Conservation (phyloP, 2,888 invertebrate genomes). For the Amaurobius ferox region DNA sequence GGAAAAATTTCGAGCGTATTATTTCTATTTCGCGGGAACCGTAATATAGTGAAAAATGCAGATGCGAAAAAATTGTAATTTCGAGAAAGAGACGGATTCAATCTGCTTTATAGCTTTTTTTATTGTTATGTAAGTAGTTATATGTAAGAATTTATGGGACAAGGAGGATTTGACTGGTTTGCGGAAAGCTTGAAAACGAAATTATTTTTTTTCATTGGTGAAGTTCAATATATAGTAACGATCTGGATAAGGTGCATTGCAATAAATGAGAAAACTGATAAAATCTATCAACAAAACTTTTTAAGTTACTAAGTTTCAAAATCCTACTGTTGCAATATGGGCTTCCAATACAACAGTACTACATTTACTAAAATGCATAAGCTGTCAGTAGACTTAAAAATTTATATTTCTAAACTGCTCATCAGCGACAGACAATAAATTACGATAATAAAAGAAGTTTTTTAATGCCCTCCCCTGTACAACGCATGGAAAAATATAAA, state of each 20-base stretch:
- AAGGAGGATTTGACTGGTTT: slow-evolving; percentile 32
- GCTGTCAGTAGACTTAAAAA: no score
- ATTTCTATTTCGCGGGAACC: slow-evolving; percentile 22
- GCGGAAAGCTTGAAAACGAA: background rate
- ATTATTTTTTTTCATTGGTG: background rate
- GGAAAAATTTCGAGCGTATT: background rate
- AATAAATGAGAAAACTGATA: background rate
- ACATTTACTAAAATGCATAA: no score
- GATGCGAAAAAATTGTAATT: slow-evolving; percentile 53
- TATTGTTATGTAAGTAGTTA: slow-evolving; percentile 52
- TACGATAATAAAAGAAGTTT: no score
- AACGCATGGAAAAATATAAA: no score
- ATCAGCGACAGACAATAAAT: no score
- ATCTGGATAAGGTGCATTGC: background rate
- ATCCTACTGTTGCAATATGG: no score
- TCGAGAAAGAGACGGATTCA: slow-evolving; percentile 56
- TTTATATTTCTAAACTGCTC: no score
- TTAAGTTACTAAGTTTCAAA: no score
- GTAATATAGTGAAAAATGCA: slow-evolving; percentile 31
- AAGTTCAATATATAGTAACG: background rate
- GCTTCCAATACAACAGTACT: no score
- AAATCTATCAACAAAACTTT: no score
- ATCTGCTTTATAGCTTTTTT: slow-evolving; percentile 68
- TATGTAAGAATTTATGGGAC: slow-evolving; percentile 51
- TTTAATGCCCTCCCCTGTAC: no score